phyloP scores from a whole-genome alignment of 1,140 invertebrate genomes.

The Chlorops oryzae region DNA sequence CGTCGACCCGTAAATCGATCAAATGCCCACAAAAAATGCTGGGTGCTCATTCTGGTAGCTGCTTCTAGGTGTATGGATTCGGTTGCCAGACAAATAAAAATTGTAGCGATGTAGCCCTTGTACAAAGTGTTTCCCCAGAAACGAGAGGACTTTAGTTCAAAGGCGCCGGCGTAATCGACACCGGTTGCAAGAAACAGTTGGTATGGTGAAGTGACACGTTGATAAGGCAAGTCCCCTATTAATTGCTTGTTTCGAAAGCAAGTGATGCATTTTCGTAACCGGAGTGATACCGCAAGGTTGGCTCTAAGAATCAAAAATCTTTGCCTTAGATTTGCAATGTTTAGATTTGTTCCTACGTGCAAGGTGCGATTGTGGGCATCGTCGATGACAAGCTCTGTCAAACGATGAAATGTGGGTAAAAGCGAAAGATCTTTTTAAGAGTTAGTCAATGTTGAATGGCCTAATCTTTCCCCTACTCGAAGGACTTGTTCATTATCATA shows the following conservation, averaged over 20 bases:
- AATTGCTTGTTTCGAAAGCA: slow-evolving; percentile 1
- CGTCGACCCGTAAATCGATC: too few species aligned
- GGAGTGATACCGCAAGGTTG: not conserved
- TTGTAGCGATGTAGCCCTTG: slow-evolving; percentile 6
- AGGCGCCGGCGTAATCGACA: too few species aligned
- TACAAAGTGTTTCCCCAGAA: not conserved
- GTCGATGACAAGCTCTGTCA: too few species aligned
- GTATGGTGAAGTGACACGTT: too few species aligned
- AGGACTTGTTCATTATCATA: not conserved
- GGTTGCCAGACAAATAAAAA: slow-evolving; percentile 10
- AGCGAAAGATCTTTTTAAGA: not conserved
- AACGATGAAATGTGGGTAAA: not conserved
- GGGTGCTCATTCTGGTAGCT: not conserved
- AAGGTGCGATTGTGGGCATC: not conserved
- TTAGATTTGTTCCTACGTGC: not conserved
- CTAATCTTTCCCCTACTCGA: not conserved
- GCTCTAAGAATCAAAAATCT: not conserved
- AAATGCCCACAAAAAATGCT: slow-evolving; percentile 4
- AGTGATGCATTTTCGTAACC: too few species aligned
- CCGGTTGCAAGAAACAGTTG: too few species aligned
- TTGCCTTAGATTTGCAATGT: not conserved
- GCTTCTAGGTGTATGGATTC: slow-evolving; percentile 5
- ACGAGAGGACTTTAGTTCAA: too few species aligned
- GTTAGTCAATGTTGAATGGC: not conserved
- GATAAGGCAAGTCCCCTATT: not conserved